Evolutionary conservation across 2,113 vertebrate species (phyloP), one percentile per base, ranked within the genome.

Genomic region (Clarias gariepinus): DNA sequence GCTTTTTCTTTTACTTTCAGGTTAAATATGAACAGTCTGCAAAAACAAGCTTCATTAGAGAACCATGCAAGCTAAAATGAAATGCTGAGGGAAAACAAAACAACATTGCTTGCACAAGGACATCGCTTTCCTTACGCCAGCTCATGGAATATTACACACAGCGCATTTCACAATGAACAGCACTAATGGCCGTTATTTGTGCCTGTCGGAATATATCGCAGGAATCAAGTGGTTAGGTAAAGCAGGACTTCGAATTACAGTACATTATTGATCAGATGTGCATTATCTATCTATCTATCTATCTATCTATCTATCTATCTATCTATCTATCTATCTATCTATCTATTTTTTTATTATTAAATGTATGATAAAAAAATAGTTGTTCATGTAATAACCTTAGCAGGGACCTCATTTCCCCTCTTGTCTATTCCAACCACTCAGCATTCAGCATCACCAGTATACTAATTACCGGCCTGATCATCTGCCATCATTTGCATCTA

Each of bases 11-110:
- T 60, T 33, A 60, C 63, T 60, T 61, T 63, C 47, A 28, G 82
- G 74, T 83, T 81, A 88, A 85, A 87, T 90, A 55, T 82, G 87
- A 86, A 81, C 33, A 61, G 77, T 83, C 84, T 84, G 89, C 81
- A 73, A 60, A 86, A 86, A 79, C 58, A 71, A 28, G 47, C 36
- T 84, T 88, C 77, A 86, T 90, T 88, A 88, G 86, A 83, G 73
- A 64, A 58, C 64, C 52, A 68, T 63, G 81, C 61, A 58, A 4
- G 76, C 78, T 84, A 61, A 80, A 66, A 41, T 82, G 19, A 86
- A 88, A 71, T 33, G 16, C 68, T 83, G 64, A 57, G 66, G 33
- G 58, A 79, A 36, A 76, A 83, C 15, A 86, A 16, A 5, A 25
- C 10, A 52, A 78, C 25, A 63, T n/a, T 30, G 77, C 10, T 60